These are phyloP conservation scores for Camponotus vicinus DNA, from an alignment of 1,140 invertebrate genomes.

Conservation along the genomic window DNA sequence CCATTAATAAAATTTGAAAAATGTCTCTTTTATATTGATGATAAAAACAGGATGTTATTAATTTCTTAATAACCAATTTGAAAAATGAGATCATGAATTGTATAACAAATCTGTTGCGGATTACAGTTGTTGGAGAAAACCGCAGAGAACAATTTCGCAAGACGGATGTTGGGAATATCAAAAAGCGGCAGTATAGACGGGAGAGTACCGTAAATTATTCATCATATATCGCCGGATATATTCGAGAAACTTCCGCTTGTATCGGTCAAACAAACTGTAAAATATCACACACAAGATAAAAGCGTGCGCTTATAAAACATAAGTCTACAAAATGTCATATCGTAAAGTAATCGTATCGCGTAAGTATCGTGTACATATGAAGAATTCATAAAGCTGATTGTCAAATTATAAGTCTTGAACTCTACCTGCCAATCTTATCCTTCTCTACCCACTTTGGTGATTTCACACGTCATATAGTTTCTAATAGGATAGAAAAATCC, in stretches of 20 bases:
- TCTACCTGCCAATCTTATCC: background rate
- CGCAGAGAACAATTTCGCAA: conserved; percentile 30
- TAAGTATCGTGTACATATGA: background rate
- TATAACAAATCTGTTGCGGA: background rate
- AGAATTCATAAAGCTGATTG: background rate
- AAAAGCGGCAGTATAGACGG: conserved; percentile 23
- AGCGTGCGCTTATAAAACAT: background rate
- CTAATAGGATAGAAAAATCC: background rate
- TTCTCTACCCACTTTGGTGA: background rate
- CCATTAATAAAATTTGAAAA: conserved; percentile 12
- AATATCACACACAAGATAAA: background rate
- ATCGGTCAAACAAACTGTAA: background rate
- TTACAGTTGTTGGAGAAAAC: conserved; percentile 18
- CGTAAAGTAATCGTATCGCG: background rate
- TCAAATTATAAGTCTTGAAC: background rate
- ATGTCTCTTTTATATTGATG: conserved; percentile 9
- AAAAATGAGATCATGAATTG: conserved; percentile 44
- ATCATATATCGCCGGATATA: conserved; percentile 28
- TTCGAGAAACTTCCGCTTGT: background rate
- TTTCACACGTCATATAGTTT: background rate
- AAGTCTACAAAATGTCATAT: background rate
- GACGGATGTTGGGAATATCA: conserved; percentile 60
- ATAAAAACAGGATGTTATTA: conserved; percentile 53
- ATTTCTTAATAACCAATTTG: conserved; percentile 32
- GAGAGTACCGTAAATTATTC: conserved; percentile 54